Conservation (phyloP, 1,140 invertebrate species). For the Hylaeus anthracinus region DNA sequence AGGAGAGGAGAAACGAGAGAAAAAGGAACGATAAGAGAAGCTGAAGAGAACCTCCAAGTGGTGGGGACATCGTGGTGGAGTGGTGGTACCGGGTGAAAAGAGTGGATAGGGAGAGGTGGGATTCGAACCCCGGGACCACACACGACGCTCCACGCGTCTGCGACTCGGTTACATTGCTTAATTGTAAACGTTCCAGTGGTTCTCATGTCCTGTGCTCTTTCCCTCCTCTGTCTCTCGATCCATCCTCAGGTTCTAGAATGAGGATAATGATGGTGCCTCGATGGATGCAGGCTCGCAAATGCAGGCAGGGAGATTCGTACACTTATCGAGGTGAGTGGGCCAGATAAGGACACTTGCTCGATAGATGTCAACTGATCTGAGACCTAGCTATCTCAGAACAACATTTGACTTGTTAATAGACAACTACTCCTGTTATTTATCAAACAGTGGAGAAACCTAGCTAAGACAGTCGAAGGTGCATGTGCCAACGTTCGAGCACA, state of each 20-base stretch:
- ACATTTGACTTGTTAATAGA: too few species aligned
- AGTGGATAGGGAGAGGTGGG: constrained; percentile 75
- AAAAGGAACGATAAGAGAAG: constrained; percentile 50
- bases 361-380: too few species aligned
- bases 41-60: constrained; percentile 58
- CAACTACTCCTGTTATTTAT: too few species aligned
- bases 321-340: too few species aligned
- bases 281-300: too few species aligned
- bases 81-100: constrained; percentile 66
- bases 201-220: constrained; percentile 64
- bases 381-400: too few species aligned
- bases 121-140: constrained; percentile 78
- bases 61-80: constrained; percentile 48
- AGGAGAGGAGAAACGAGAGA: constrained; percentile 47
- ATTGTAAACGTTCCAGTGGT: constrained; percentile 80
- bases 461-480: too few species aligned
- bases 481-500: too few species aligned
- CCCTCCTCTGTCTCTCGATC: background rate
- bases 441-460: too few species aligned
- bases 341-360: too few species aligned
- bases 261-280: too few species aligned
- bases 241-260: background rate
- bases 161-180: constrained; percentile 81
- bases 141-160: constrained; percentile 81
- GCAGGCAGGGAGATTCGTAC: too few species aligned